phyloP scores from a whole-genome alignment of 2,113 vertebrate species.

The Gracilinanus agilis region DNA sequence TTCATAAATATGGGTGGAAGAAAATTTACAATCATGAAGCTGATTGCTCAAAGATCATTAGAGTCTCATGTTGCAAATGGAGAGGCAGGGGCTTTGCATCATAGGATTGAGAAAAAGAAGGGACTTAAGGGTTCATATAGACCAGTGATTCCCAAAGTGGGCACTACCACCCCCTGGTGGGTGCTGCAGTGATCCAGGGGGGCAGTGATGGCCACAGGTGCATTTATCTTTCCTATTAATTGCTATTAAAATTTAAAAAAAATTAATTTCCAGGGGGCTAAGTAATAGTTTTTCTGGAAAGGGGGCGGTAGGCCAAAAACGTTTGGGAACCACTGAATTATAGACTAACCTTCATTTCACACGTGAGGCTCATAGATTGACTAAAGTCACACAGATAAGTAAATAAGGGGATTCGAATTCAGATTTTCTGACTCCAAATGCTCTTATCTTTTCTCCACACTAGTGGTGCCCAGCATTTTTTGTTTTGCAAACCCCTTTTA shows the following conservation, averaged over 20 bases:
- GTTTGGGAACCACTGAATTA: too few relatives aligned
- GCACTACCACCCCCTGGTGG: too few relatives aligned
- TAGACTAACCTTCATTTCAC: not conserved
- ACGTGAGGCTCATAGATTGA: not conserved
- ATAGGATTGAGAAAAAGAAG: not conserved
- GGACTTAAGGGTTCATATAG: not conserved
- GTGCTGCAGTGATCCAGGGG: too few relatives aligned
- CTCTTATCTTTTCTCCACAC: not conserved
- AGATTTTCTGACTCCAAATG: not conserved
- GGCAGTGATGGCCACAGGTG: too few relatives aligned
- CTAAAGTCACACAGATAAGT: not conserved
- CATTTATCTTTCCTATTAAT: too few relatives aligned
- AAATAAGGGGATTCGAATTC: not conserved
- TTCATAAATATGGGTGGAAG: rapidly evolving
- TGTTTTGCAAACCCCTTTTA: not conserved
- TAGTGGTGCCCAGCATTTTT: not conserved
- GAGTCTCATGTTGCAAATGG: rapidly evolving
- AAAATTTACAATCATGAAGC: not conserved
- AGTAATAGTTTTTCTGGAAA: too few relatives aligned
- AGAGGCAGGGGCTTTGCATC: not conserved
- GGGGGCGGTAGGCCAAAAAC: too few relatives aligned
- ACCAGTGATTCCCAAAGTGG: too few relatives aligned
- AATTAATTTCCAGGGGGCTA: too few relatives aligned
- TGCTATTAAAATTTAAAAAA: too few relatives aligned
- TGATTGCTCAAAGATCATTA: not conserved